A percentile compares a stretch with the other conserved stretches of the same genome.
Conservation (phyloP, 1,140 invertebrate genomes). For the Nephila pilipes region DNA sequence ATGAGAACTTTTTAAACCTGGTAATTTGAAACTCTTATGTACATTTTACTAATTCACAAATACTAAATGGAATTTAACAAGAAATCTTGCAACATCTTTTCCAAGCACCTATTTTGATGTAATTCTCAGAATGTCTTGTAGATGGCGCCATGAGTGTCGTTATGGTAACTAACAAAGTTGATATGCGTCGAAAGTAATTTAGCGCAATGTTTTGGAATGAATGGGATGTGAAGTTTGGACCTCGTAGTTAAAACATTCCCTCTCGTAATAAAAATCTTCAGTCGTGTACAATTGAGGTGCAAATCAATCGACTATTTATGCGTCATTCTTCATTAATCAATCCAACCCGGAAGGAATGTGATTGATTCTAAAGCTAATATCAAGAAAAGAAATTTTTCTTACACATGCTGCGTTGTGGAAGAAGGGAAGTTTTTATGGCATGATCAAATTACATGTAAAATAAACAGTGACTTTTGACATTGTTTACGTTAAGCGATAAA, state of each 20-base stretch:
- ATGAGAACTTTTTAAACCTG: too few relatives aligned
- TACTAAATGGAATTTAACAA: too few relatives aligned
- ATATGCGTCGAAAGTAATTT: conserved; percentile 7
- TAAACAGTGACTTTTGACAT: not conserved
- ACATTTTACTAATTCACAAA: too few relatives aligned
- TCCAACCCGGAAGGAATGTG: not conserved
- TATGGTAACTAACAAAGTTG: conserved; percentile 37
- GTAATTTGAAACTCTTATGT: too few relatives aligned
- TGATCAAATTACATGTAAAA: not conserved
- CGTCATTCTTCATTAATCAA: not conserved
- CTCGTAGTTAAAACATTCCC: not conserved
- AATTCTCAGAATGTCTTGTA: not conserved
- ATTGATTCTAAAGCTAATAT: not conserved
- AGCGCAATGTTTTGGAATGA: not conserved
- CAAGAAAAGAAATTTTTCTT: not conserved
- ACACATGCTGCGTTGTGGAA: not conserved
- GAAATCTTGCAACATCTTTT: too few relatives aligned
- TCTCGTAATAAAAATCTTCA: not conserved
- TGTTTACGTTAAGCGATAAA: not conserved
- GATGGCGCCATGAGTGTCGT: conserved; percentile 41
- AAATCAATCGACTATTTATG: not conserved
- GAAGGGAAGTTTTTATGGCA: not conserved
- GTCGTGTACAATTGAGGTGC: not conserved
- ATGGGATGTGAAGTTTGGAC: not conserved
- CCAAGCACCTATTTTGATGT: not conserved